phyloP scores from a whole-genome alignment of 2,888 invertebrate species.

The Mantis religiosa region DNA sequence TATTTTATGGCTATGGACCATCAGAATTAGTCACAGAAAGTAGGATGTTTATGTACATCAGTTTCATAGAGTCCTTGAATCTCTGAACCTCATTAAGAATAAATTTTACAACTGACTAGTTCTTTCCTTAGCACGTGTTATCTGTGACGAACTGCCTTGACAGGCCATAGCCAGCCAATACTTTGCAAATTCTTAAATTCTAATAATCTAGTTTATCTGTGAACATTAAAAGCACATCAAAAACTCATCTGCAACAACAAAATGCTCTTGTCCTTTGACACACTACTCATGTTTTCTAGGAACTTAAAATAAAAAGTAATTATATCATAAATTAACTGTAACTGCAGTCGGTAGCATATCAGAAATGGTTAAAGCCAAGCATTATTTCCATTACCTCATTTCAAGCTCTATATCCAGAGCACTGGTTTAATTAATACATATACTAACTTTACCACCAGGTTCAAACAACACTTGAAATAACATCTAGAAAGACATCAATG shows the following conservation, averaged over 20 bases:
- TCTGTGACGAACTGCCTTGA: too few relatives aligned
- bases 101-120: background rate
- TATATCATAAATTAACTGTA: background rate
- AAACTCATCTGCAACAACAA: background rate
- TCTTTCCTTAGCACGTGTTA: background rate
- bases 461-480: too few relatives aligned
- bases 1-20: background rate
- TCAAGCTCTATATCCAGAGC: too few relatives aligned
- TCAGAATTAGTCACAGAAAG: background rate
- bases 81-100: background rate
- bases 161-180: background rate
- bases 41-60: background rate
- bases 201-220: background rate
- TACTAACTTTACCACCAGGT: too few relatives aligned
- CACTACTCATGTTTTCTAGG: background rate
- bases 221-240: background rate
- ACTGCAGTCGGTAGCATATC: background rate
- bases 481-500: too few relatives aligned
- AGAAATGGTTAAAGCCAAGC: too few relatives aligned
- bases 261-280: background rate
- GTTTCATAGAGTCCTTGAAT: background rate
- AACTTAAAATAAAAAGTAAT: background rate
- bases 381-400: too few relatives aligned
- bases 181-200: background rate
- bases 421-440: too few relatives aligned